Evolutionary conservation across 2,797 vertebrate species (phyloP), one percentile per base, ranked within the genome.

Genomic region (Rhyacichthys aspro): DNA sequence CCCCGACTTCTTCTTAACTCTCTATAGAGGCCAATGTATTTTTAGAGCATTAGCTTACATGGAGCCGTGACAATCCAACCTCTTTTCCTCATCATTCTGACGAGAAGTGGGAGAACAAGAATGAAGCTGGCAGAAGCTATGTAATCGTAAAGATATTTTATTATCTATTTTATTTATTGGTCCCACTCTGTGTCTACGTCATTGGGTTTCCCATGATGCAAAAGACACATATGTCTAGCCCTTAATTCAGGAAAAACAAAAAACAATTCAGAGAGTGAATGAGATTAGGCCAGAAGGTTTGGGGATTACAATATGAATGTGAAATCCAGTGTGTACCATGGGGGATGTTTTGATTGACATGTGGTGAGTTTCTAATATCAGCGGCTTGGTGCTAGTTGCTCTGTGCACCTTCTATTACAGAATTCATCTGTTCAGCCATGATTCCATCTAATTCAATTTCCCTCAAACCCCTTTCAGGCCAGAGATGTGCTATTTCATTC

Each of bases 381-480:
- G 43, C 48, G 14, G 44, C 38, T 42, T 49, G 56, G 28, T 58
- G 66, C 46, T 14, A 43, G 38, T 67, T 53, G 47, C 49, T 69
- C 23, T 54, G 10, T 72, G 63, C 63, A 61, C 74, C 53, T 62
- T 69, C 59, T 66, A 36, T 68, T 70, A 62, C 55, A 72, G 63
- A 82, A 81, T 74, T 82, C 63, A 79, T 84, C 75, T 75, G 62
- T 69, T 83, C 76, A 69, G 69, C 52, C 32, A 36, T 36, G 76
- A 84, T 80, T 82, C 56, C 55, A 65, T 84, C 80, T 83, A 80
- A 84, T 84, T 87, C 74, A 82, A 86, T 87, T 85, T 82, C 64
- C 70, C 53, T 53, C 64, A 55, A 78, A 67, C 61, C 50, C 71
- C 44, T 76, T 59, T 67, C 68, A 65, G 56, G 59, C 48, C 70